Evolutionary conservation across 2,113 vertebrate genomes (phyloP).

Genomic region (Bolborhynchus lineola): DNA sequence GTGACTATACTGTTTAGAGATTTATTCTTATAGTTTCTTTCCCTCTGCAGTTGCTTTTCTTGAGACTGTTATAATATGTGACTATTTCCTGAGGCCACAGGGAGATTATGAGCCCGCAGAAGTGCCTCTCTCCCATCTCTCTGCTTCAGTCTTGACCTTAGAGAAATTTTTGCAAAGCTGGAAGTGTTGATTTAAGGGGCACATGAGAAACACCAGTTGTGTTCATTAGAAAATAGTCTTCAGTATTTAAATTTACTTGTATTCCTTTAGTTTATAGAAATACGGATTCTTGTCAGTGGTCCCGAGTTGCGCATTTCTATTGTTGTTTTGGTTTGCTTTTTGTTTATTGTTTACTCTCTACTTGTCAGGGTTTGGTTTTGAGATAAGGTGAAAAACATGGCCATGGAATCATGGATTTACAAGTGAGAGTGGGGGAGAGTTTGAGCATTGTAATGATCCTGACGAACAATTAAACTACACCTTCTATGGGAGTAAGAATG

Average conservation of each 20-base stretch:
- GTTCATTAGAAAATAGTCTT: background rate
- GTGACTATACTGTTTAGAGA: background rate
- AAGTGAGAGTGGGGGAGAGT: background rate
- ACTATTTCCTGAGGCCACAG: background rate
- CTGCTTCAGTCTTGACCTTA: background rate
- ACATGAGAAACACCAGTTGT: background rate
- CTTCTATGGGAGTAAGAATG: background rate
- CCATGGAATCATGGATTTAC: background rate
- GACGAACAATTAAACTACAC: background rate
- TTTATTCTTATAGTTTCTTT: background rate
- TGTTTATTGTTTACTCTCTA: background rate
- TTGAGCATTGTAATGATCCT: background rate
- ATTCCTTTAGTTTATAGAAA: background rate
- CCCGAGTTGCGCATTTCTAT: background rate
- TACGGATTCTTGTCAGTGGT: background rate
- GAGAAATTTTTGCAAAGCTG: background rate
- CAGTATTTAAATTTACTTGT: background rate
- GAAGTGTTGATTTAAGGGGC: background rate
- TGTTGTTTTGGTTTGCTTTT: fast-evolving
- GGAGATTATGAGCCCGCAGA: background rate
- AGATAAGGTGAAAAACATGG: background rate
- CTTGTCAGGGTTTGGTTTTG: background rate
- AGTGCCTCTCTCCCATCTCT: background rate
- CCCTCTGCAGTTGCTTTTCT: background rate
- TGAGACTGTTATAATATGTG: background rate